Conservation (phyloP, 1,140 invertebrate genomes). For the Coptotermes formosanus region DNA sequence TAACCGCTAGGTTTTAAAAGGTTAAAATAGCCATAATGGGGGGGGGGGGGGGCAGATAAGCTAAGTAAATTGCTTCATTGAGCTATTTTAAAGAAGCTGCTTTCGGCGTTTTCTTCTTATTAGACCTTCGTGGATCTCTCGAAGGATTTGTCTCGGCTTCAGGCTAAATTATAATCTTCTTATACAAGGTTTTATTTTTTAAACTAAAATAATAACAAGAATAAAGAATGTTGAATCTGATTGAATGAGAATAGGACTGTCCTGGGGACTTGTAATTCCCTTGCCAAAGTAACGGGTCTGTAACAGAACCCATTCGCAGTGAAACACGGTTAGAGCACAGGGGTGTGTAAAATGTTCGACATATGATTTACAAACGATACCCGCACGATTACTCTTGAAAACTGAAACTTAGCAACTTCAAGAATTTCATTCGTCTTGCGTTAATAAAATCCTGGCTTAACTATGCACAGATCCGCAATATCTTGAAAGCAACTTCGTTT, state of each 20-base stretch:
- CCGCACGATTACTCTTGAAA: too few relatives aligned
- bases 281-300: background rate
- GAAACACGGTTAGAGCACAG: background rate
- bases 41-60: too few relatives aligned
- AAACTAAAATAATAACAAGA: constrained; percentile 17
- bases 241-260: constrained; percentile 2
- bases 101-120: background rate
- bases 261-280: background rate
- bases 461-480: too few relatives aligned
- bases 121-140: background rate
- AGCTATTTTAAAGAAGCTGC: background rate
- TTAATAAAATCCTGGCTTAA: too few relatives aligned
- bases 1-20: too few relatives aligned
- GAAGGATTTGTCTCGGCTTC: background rate
- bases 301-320: background rate
- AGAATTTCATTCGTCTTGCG: too few relatives aligned
- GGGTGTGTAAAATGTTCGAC: background rate
- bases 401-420: too few relatives aligned
- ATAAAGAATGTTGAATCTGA: background rate
- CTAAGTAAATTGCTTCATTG: background rate
- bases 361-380: too few relatives aligned
- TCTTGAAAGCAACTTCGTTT: too few relatives aligned
- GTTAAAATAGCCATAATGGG: background rate
- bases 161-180: constrained; percentile 7
- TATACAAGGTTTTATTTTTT: background rate